Percentiles rank a stretch among this genome's conserved stretches.
Conservation (phyloP, 2,113 vertebrate genomes). For the Cromileptes altivelis region DNA sequence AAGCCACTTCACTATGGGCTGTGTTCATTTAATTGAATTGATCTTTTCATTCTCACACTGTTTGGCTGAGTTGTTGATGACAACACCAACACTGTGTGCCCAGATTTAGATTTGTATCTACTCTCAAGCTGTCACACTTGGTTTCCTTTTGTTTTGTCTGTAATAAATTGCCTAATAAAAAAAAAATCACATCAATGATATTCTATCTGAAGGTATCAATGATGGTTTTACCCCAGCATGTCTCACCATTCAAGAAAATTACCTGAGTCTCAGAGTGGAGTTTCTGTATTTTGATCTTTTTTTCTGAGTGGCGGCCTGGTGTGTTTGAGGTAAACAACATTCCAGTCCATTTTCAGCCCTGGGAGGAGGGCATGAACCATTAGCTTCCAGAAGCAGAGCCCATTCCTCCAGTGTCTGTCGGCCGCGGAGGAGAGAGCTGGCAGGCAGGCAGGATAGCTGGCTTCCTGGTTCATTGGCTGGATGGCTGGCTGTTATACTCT, state of each 20-base stretch:
- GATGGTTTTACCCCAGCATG: slow-evolving; percentile 40
- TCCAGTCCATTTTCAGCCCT: slow-evolving; percentile 70
- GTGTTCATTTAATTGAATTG: slow-evolving; percentile 5
- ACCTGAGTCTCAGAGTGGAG: slow-evolving; percentile 39
- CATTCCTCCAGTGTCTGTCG: slow-evolving; percentile 56
- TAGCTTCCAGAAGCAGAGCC: slow-evolving; percentile 64
- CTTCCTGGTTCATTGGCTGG: slow-evolving; percentile 64
- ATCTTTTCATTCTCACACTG: slow-evolving; percentile 29
- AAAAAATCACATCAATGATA: slow-evolving; percentile 10
- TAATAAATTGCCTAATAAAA: slow-evolving; percentile 9
- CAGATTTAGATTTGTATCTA: slow-evolving; percentile 17
- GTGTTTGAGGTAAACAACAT: slow-evolving; percentile 79
- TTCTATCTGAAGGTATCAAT: slow-evolving; percentile 32
- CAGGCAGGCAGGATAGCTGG: slow-evolving; percentile 57
- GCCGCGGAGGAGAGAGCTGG: slow-evolving; percentile 60
- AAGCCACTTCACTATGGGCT: not conserved
- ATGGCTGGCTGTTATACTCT: slow-evolving; percentile 65
- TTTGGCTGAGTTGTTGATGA: slow-evolving; percentile 17
- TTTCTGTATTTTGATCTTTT: slow-evolving; percentile 56
- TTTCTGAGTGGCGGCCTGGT: slow-evolving; percentile 42
- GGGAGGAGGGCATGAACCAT: slow-evolving; percentile 76
- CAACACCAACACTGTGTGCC: not conserved
- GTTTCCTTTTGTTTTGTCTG: slow-evolving; percentile 35
- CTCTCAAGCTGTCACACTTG: slow-evolving; percentile 29
- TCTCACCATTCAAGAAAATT: slow-evolving; percentile 39